These are phyloP conservation scores for Drosophila subobscura DNA, from an alignment of 1,140 invertebrate genomes.

Conservation along the genomic window DNA sequence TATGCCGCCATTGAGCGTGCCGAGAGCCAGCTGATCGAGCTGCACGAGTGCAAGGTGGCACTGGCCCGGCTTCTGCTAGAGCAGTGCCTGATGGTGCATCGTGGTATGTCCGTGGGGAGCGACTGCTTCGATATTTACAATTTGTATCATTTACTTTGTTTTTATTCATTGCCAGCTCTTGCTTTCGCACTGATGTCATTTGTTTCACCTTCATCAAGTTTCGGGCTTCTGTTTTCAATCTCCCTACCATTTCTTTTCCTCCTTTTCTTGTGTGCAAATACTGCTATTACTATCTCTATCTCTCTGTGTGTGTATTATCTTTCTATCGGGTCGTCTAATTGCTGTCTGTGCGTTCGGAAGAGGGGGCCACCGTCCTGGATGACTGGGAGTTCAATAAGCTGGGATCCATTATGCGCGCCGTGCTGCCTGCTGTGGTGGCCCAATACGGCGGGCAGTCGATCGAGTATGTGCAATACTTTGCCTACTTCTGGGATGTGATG, in stretches of 20 bases:
- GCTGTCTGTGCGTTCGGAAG: slow-evolving; percentile 1
- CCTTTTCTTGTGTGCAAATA: not conserved
- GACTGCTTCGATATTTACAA: too few species aligned
- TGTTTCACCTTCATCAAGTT: not conserved
- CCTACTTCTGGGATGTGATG: slow-evolving; percentile 73
- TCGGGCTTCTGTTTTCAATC: not conserved
- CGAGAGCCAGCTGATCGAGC: slow-evolving; percentile 59
- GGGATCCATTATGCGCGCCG: slow-evolving; percentile 63
- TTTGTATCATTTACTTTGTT: slow-evolving; percentile 12
- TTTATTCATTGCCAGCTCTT: slow-evolving; percentile 33
- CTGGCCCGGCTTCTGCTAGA: slow-evolving; percentile 61
- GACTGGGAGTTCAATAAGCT: slow-evolving; percentile 73
- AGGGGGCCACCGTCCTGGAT: slow-evolving; percentile 53
- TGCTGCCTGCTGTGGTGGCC: slow-evolving; percentile 53
- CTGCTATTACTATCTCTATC: slow-evolving; percentile 39
- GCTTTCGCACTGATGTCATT: slow-evolving; percentile 22
- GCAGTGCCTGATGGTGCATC: slow-evolving; percentile 65
- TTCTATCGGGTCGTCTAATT: not conserved
- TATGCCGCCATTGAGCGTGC: slow-evolving; percentile 65
- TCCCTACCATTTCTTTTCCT: not conserved
- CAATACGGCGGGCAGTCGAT: slow-evolving; percentile 59
- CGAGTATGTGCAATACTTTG: slow-evolving; percentile 64
- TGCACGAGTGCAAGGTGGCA: slow-evolving; percentile 63
- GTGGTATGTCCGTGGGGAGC: slow-evolving; percentile 43
- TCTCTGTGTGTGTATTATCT: slow-evolving; percentile 18